Percentiles rank a stretch among this genome's conserved stretches.
Evolutionary conservation across 2,888 invertebrate species (phyloP).

Genomic region (Tachina grossa): DNA sequence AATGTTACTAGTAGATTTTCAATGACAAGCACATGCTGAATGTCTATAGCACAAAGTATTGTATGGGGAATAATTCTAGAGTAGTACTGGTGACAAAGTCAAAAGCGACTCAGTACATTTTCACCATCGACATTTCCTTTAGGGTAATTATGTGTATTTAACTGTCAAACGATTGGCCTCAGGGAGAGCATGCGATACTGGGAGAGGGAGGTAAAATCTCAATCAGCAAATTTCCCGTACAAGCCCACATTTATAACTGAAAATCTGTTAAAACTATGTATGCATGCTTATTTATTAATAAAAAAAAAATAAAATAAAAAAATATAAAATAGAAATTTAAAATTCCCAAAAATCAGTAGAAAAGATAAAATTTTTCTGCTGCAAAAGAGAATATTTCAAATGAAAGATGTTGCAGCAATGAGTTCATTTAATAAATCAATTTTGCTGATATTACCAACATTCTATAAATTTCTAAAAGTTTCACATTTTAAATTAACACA

Average conservation of each 20-base stretch:
- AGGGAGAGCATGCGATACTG: background rate
- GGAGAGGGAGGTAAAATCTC: slow-evolving; percentile 57
- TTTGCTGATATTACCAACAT: background rate
- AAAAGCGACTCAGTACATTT: no score
- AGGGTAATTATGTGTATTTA: no score
- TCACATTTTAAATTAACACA: no score
- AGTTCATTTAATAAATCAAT: background rate
- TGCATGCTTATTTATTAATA: background rate
- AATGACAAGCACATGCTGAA: no score
- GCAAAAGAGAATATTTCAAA: slow-evolving; percentile 10
- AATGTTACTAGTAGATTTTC: no score
- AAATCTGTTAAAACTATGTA: slow-evolving; percentile 25
- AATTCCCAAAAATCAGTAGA: slow-evolving; percentile 31
- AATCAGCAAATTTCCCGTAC: slow-evolving; percentile 55
- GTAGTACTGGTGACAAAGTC: no score
- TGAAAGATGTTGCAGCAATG: background rate
- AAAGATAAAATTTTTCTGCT: background rate
- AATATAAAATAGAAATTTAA: slow-evolving; percentile 20
- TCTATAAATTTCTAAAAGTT: no score
- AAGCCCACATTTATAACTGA: slow-evolving; percentile 12
- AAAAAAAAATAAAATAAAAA: background rate
- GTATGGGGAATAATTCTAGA: no score
- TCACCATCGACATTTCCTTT: no score
- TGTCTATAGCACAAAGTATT: no score
- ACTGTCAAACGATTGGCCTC: slow-evolving; percentile 58